phyloP scores from a whole-genome alignment of 2,113 vertebrate genomes.

The Sylvia atricapilla region DNA sequence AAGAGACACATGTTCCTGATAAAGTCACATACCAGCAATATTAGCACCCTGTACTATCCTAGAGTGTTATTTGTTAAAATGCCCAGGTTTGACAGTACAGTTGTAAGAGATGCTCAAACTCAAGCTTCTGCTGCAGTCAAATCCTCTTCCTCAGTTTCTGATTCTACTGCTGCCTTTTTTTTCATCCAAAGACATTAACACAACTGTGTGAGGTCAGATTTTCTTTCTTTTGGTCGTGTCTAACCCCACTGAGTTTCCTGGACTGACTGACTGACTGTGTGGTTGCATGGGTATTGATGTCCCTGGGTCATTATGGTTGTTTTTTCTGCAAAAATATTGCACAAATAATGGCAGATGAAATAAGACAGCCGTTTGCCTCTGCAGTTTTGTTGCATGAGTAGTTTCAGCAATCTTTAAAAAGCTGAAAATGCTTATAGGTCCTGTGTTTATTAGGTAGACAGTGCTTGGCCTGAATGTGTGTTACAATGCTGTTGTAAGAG shows the following conservation, averaged over 20 bases:
- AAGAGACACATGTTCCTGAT: neutral
- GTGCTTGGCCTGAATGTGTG: neutral
- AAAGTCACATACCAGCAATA: neutral
- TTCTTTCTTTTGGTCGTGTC: fast-evolving
- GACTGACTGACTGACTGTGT: neutral
- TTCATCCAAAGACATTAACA: neutral
- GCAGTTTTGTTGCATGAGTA: neutral
- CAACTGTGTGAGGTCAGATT: neutral
- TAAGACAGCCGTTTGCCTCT: neutral
- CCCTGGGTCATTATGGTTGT: neutral
- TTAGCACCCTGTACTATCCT: neutral
- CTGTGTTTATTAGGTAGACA: slow-evolving; percentile 7
- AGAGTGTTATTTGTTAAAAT: neutral
- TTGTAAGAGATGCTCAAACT: neutral
- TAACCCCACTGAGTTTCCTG: neutral
- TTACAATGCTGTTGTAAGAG: neutral
- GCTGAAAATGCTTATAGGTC: neutral
- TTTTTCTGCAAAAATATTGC: neutral
- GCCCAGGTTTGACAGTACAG: neutral
- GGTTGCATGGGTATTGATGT: neutral
- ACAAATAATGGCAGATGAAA: neutral
- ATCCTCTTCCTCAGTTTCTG: neutral
- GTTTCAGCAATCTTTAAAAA: neutral
- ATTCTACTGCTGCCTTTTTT: neutral
- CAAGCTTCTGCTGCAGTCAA: neutral